Conservation (phyloP, 2,888 invertebrate species). For the Nomada goodeniana region DNA sequence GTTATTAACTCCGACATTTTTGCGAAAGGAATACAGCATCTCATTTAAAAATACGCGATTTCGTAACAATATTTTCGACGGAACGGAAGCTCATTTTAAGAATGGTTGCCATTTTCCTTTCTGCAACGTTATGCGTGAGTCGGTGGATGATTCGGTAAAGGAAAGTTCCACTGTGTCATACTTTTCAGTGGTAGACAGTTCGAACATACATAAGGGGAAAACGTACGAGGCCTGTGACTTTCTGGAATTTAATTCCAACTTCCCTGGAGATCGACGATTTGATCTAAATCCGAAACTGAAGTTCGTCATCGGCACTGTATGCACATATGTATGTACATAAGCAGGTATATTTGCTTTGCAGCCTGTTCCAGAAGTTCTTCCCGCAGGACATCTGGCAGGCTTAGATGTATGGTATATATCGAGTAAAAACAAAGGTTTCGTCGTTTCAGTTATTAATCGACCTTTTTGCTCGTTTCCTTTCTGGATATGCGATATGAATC, state of each 20-base stretch:
- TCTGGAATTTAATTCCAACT: conserved; percentile 44
- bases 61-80: not conserved
- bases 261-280: conserved; percentile 34
- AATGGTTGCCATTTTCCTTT: not conserved
- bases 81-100: not conserved
- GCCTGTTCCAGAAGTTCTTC: conserved; percentile 5
- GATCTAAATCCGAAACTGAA: conserved; percentile 36
- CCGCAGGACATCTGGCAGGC: not conserved
- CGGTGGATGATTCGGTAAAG: conserved; percentile 26
- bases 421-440: not conserved
- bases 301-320: conserved; percentile 7
- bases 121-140: not conserved
- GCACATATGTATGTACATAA: conserved; percentile 19
- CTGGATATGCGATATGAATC: not conserved
- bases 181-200: conserved; percentile 20
- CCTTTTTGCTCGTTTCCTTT: not conserved
- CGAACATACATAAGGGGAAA: conserved; percentile 7
- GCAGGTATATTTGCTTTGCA: conserved; percentile 20
- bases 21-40: too few species aligned
- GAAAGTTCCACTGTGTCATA: conserved; percentile 20
- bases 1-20: too few species aligned
- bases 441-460: conserved; percentile 1
- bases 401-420: not conserved
- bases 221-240: conserved; percentile 26
- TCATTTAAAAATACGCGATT: too few species aligned